Base-by-base conservation (phyloP, 2,888 invertebrate species). In the Diaperis boleti region DNA sequence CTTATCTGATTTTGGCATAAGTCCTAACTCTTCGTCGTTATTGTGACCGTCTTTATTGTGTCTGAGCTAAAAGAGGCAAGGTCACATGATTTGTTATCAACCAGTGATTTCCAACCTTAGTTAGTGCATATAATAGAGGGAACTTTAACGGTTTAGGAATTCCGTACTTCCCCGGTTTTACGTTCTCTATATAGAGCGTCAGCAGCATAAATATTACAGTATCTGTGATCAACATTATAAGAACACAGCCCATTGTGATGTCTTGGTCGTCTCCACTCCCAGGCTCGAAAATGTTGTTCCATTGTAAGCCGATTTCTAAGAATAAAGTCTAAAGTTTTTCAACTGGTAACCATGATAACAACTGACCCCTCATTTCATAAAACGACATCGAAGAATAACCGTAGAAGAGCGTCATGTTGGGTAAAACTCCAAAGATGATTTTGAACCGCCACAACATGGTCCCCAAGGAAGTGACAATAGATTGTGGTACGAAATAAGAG, bases 161-260 rank as follows among this genome's bases (percentile, higher is more conserved):
- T 6, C 89, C 89, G 77, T 84, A 88, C 52, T 85, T 83, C 35
- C 89, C 88, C 1, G 90, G 89, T 55, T 75, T 73, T 4, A 82
- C 67, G 44, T 72, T 73, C 72, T 89, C 89, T 33, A 89, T 77
- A 72, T 89, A 90, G 78, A 86, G 83, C 1, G 88, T 84, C 8
- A 88, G 69, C 7, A 85, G 18, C 37, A 83, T 73, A 70, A 85
- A 86, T n/a, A 89, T 29, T 5, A 85, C 17, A 1, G 81, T 79
- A 69, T 86, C 85, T 1, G 83, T 45, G 3, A 85, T 61, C 47
- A 87, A 72, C 82, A 85, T 84, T 8, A 83, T 18, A 63, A 85
- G 76, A n/a, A 83, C 77, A 42, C 76, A 70, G 2, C 73, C 72
- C 75, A 82, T 75, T 10, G 78, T 74, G 7, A 81, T 65, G 49